These are phyloP conservation scores for Micropterix aruncella DNA, from an alignment of 2,888 invertebrate genomes.

Conservation along the genomic window DNA sequence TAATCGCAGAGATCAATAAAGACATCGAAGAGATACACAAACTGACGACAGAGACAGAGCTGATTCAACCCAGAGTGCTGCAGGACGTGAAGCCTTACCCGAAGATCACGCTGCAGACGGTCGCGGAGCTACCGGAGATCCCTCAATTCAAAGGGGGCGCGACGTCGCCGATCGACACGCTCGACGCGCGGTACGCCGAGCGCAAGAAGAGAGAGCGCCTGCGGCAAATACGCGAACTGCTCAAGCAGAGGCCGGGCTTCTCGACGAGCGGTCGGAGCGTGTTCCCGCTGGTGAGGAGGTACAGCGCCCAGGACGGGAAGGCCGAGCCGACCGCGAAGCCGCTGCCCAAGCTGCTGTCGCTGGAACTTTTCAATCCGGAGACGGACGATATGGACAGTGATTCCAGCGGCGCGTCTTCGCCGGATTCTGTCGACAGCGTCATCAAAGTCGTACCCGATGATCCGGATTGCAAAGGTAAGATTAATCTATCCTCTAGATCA, in stretches of 20 bases:
- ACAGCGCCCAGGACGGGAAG: slow-evolving; percentile 39
- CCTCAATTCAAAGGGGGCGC: slow-evolving; percentile 38
- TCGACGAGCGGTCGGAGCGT: slow-evolving; percentile 37
- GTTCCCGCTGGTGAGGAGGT: slow-evolving; percentile 59
- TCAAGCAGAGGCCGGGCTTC: slow-evolving; percentile 54
- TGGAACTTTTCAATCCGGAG: slow-evolving; percentile 82
- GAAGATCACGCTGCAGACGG: slow-evolving; percentile 45
- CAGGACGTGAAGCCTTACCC: slow-evolving; percentile 37
- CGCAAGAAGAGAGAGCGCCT: slow-evolving; percentile 46
- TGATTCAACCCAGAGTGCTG: slow-evolving; percentile 26
- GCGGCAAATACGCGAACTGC: slow-evolving; percentile 54
- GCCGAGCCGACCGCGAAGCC: slow-evolving; percentile 48
- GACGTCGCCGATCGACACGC: slow-evolving; percentile 23
- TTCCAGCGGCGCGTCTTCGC: slow-evolving; percentile 75
- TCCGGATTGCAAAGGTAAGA: not conserved
- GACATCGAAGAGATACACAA: slow-evolving; percentile 38
- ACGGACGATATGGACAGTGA: slow-evolving; percentile 85
- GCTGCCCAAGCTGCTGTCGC: slow-evolving; percentile 59
- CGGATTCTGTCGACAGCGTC: slow-evolving; percentile 76
- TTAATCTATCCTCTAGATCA: too few species aligned
- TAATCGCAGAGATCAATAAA: slow-evolving; percentile 31
- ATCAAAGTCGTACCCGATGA: slow-evolving; percentile 63
- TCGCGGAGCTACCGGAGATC: slow-evolving; percentile 46
- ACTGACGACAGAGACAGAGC: slow-evolving; percentile 32
- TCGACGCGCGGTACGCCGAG: slow-evolving; percentile 33